Base-by-base conservation (phyloP, 2,888 invertebrate genomes). In the Dastarcus helophoroides region DNA sequence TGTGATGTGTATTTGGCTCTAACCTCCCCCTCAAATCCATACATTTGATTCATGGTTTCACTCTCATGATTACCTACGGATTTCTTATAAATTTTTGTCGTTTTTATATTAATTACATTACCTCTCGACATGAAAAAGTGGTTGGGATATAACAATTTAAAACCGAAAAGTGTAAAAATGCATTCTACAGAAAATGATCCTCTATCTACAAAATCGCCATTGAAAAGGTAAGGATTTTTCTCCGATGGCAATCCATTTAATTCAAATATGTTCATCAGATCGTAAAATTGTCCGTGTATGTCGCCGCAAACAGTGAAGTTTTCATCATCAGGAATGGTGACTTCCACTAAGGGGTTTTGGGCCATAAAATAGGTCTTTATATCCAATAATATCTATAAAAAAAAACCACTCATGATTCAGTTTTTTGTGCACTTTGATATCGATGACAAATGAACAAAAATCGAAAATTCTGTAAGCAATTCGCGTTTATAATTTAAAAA, bases 101-200 rank as follows among this genome's bases (percentile, higher is more conserved):
- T 27, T 22, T 33, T 19, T 10, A 10, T 14, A 21, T 23, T 26
- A 56, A 68, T n/a, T n/a, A n/a, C n/a, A n/a, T 69, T 63, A 90
- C 94, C 98, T 74, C 98, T 72, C 1, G 95, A 89, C 85, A 98
- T 86, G 63, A 77, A 97, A 65, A 98, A 97, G 61, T 95, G 84
- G 55, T 95, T 74, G 0, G 98, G 98, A 63, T 80, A 95, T 27
- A 98, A 68, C 39, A 99, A 67, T 62, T 98, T 99, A 64, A 89
- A 97, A 39, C 93, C 89, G 61, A 99, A 93, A 40, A 98, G 66
- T 5, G 88, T 88, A 57, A 99, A 93, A 54, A 99, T 98, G 59
- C 97, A 97, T 66, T 98, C 98, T 15, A 98, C 95, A 17, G 95
- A 95, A 62, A 99, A 99, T 0, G 97, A 95, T 8, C 98, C 98